Evolutionary conservation across 35 echinoderm and acorn worm species (phyloP).

Genomic region (Apostichopus californicus): DNA sequence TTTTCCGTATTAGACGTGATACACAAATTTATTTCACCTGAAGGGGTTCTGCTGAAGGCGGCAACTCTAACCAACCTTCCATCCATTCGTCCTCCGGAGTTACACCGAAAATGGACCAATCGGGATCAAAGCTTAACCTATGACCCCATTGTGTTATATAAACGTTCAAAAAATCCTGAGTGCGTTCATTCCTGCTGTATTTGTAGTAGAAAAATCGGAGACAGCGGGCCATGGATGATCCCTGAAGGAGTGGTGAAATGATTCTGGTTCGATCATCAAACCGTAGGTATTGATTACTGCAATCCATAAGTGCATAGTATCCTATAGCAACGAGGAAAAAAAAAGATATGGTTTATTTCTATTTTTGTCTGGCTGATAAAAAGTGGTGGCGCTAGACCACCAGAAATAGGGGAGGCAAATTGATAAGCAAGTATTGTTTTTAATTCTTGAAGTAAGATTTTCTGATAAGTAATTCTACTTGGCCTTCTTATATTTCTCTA

Average conservation of each 20-base stretch:
- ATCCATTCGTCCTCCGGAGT: slow-evolving; percentile 12
- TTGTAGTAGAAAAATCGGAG: slow-evolving; percentile 23
- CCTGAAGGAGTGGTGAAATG: not conserved
- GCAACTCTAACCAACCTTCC: slow-evolving; percentile 19
- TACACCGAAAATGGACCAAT: slow-evolving; percentile 19
- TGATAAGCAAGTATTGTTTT: too few species aligned
- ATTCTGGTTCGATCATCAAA: slow-evolving; percentile 38
- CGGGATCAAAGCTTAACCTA: slow-evolving; percentile 34
- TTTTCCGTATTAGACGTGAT: too few species aligned
- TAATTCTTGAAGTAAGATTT: not conserved
- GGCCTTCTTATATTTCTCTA: too few species aligned
- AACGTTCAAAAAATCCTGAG: slow-evolving; percentile 50
- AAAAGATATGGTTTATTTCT: not conserved
- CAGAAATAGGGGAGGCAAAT: not conserved
- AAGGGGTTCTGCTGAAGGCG: slow-evolving; percentile 9
- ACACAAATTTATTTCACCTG: not conserved
- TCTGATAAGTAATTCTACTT: not conserved
- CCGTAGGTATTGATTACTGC: not conserved
- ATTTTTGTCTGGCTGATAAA: too few species aligned
- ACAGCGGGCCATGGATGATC: not conserved
- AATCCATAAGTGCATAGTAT: slow-evolving; percentile 49
- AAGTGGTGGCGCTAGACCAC: not conserved
- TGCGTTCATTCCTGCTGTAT: slow-evolving; percentile 5
- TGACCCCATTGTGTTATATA: slow-evolving; percentile 39
- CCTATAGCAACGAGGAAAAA: not conserved